Base-by-base conservation (phyloP, 2,888 invertebrate species). In the Brassicogethes aeneus region DNA sequence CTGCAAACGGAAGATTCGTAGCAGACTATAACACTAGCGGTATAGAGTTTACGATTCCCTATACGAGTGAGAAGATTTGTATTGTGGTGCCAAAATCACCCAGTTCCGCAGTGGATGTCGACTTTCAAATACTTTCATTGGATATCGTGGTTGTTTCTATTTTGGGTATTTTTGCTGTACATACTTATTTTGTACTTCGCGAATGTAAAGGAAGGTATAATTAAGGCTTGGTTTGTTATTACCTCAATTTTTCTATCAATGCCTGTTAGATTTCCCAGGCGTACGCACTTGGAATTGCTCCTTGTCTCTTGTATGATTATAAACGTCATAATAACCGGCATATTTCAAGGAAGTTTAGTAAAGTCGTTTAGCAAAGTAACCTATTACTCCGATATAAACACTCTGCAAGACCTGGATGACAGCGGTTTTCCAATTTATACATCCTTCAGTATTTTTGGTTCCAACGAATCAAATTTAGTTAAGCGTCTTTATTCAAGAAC, bases 301-400 rank as follows among this genome's bases (percentile, higher is more conserved):
- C 12, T 32, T 10, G 10, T 13, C 10, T 10, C 12, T 12, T 32
- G 10, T 32, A 32, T 32, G 13, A 10, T 32, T 32, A 10, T 32
- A 10, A 12, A 8, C 30, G 47, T 71, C 2, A 66, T 70, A 2
- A 50, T 69, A 16, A 59, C 59, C 13, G 61, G 63, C 1, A 54
- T 60, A 7, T 66, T 70, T 40, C 64, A 69, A 48, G 70, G 71
- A 14, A 61, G 63, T n/a, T 52, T 73, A 30, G 65, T 68, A 37
- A 66, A 62, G 17, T 67, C 68, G 1, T 70, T 68, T 42, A 67
- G 68, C 16, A 63, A 61, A 13, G 62, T 60, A 13, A 60, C 63
- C 5, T 69, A 65, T 53, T 71, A 66, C 47, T 58, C 61, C 2
- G 69, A 72, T 30, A 69, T 74, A 10, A 50, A 69, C 23, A 68